Conservation (phyloP, 2,797 vertebrate species). For the Oryzias dopingdopingensis region DNA sequence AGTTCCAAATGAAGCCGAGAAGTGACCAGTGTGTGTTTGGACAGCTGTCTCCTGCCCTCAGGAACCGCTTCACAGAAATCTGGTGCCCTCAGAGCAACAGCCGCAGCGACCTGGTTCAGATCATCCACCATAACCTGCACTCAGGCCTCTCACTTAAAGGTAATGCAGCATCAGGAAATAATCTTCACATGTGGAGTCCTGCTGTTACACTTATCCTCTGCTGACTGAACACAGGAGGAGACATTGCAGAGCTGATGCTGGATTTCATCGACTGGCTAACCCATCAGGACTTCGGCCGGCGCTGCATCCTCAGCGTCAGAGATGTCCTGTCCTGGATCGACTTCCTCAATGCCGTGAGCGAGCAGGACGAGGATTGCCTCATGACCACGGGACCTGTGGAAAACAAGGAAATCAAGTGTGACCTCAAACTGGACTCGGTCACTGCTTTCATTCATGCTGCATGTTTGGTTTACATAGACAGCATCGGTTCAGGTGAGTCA, state of each 20-base stretch:
- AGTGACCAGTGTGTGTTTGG: slow-evolving; percentile 1
- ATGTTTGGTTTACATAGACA: slow-evolving; percentile 92
- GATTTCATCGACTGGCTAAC: slow-evolving; percentile 94
- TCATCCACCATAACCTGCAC: slow-evolving; percentile 88
- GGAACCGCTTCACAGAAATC: slow-evolving; percentile 97
- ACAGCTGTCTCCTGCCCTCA: slow-evolving; percentile 93
- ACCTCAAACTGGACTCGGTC: slow-evolving; percentile 75
- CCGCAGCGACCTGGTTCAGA: slow-evolving; percentile 85
- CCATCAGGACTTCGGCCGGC: slow-evolving; percentile 88
- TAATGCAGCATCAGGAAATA: slow-evolving; percentile 14
- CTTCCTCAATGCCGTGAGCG: slow-evolving; percentile 87
- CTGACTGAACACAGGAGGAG: slow-evolving; percentile 71
- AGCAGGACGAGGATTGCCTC: slow-evolving; percentile 68
- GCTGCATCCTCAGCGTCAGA: slow-evolving; percentile 89
- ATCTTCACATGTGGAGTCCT: not conserved
- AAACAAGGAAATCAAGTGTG: slow-evolving; percentile 59
- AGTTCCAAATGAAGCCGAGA: not conserved
- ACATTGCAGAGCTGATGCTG: slow-evolving; percentile 89
- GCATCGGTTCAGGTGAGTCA: slow-evolving; percentile 89
- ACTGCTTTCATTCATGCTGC: slow-evolving; percentile 91
- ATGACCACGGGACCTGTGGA: slow-evolving; percentile 69
- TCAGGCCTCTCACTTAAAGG: slow-evolving; percentile 79
- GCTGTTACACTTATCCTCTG: too few species aligned
- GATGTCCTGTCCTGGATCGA: slow-evolving; percentile 93
- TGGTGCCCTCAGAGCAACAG: slow-evolving; percentile 93